Percentiles rank a stretch among this genome's conserved stretches.
phyloP scores from a whole-genome alignment of 1,140 invertebrate species.

The Bombus polaris region DNA sequence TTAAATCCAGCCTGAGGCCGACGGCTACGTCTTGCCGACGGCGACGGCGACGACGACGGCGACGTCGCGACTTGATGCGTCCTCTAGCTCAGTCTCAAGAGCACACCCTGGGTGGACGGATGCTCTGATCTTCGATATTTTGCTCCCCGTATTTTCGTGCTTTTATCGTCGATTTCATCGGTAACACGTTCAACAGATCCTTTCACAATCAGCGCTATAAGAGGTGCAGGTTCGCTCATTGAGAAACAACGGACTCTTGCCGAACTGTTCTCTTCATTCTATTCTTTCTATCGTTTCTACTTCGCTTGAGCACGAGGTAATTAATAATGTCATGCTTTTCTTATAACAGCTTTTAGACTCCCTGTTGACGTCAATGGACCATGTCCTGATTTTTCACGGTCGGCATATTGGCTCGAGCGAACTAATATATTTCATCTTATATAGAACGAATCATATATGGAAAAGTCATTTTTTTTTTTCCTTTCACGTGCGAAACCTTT shows the following conservation, averaged over 20 bases:
- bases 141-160: slow-evolving; percentile 8
- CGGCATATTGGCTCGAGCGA: neutral
- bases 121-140: slow-evolving; percentile 65
- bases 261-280: slow-evolving; percentile 16
- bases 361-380: slow-evolving; percentile 9
- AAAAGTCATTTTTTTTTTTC: neutral
- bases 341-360: neutral
- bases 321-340: slow-evolving; percentile 24
- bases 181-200: neutral
- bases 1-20: slow-evolving; percentile 79
- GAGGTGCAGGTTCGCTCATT: neutral
- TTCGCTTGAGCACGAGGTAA: slow-evolving; percentile 37
- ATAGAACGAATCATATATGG: neutral
- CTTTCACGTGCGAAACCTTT: neutral
- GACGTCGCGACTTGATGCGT: slow-evolving; percentile 74
- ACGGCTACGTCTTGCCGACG: slow-evolving; percentile 75
- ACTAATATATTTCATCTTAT: slow-evolving; percentile 5
- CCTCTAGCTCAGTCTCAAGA: slow-evolving; percentile 83
- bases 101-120: slow-evolving; percentile 75
- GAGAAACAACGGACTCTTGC: neutral
- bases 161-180: slow-evolving; percentile 1
- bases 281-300: slow-evolving; percentile 16
- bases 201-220: slow-evolving; percentile 8
- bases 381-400: slow-evolving; percentile 37
- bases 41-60: slow-evolving; percentile 75